These are phyloP conservation scores for Heliconius melpomene DNA, from an alignment of 1,140 invertebrate genomes.

Conservation along the genomic window DNA sequence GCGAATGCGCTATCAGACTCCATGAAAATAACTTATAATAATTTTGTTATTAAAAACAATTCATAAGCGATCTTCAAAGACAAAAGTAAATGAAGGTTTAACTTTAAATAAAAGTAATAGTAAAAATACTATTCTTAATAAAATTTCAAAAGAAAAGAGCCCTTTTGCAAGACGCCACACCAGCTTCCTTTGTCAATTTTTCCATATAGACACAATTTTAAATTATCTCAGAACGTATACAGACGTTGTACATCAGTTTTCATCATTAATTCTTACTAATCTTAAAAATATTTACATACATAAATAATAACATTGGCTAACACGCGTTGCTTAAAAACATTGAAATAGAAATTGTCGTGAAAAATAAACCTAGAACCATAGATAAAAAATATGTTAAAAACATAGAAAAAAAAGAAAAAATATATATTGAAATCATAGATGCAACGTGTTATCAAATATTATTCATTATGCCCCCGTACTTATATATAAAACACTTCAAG, in stretches of 20 bases:
- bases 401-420: not conserved
- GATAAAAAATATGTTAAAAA: not conserved
- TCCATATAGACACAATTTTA: slow-evolving; percentile 37
- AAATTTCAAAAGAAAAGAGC: not conserved
- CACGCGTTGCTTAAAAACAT: slow-evolving; percentile 16
- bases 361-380: too few species aligned
- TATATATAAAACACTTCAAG: slow-evolving; percentile 26
- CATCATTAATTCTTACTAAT: slow-evolving; percentile 58
- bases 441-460: slow-evolving; percentile 30
- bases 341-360: not conserved
- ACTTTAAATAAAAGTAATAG: not conserved
- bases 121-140: not conserved
- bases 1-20: slow-evolving; percentile 21
- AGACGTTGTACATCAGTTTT: slow-evolving; percentile 79
- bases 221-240: slow-evolving; percentile 72
- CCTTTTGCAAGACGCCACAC: slow-evolving; percentile 1
- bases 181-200: slow-evolving; percentile 30
- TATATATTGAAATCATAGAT: slow-evolving; percentile 3
- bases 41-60: not conserved
- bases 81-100: slow-evolving; percentile 8
- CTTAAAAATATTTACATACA: slow-evolving; percentile 66
- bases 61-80: not conserved
- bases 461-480: slow-evolving; percentile 28
- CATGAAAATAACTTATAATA: slow-evolving; percentile 7
- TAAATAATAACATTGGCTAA: slow-evolving; percentile 22